phyloP scores from a whole-genome alignment of 2,797 vertebrate genomes.

The Numenius phaeopus region DNA sequence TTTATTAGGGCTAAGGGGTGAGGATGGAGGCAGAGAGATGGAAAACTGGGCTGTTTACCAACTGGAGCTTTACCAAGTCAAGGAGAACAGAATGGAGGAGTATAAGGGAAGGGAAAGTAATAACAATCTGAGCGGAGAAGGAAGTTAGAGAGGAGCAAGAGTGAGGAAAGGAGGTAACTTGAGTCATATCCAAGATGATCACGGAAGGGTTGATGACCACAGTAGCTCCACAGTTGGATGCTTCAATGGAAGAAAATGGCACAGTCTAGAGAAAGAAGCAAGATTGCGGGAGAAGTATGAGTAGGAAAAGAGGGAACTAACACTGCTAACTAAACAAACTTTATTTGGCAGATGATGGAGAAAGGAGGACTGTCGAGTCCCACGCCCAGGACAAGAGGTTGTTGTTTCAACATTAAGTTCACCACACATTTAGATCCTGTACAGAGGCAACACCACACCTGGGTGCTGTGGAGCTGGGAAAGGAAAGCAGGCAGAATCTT shows the following conservation, averaged over 20 bases:
- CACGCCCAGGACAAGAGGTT: background rate
- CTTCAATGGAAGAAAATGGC: background rate
- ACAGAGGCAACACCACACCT: background rate
- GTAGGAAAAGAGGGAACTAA: background rate
- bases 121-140: background rate
- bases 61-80: constrained; percentile 50
- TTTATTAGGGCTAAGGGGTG: constrained; percentile 54
- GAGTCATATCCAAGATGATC: background rate
- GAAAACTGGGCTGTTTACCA: constrained; percentile 58
- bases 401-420: accelerated
- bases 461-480: accelerated
- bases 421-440: too few relatives aligned
- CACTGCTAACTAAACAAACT: background rate
- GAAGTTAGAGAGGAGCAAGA: background rate
- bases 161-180: background rate
- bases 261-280: background rate
- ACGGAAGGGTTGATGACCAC: background rate
- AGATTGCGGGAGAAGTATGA: background rate
- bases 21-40: constrained; percentile 55
- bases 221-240: background rate
- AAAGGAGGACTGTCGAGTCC: accelerated
- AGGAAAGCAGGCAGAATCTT: background rate
- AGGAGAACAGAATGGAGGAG: constrained; percentile 49
- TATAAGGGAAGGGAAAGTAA: background rate
- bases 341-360: background rate